phyloP scores from a whole-genome alignment of 2,888 invertebrate genomes.

The Sinelater perroti region DNA sequence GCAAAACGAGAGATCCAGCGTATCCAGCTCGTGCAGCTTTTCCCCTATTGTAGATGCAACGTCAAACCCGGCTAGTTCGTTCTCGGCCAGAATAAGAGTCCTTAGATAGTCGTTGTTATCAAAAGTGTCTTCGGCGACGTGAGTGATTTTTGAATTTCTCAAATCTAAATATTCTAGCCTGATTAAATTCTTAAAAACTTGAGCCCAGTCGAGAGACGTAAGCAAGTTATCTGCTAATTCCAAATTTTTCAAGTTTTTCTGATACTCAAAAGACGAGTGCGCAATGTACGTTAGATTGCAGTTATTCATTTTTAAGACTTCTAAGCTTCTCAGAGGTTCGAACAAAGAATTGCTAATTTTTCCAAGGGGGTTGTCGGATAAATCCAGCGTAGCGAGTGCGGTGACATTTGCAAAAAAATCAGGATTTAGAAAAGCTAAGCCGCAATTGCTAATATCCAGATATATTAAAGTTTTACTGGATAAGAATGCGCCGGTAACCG shows the following conservation, averaged over 20 bases:
- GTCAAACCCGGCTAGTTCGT: constrained; percentile 71
- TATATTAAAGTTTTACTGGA: constrained; percentile 72
- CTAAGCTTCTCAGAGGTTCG: constrained; percentile 70
- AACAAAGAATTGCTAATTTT: constrained; percentile 68
- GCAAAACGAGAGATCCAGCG: constrained; percentile 74
- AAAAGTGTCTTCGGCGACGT: constrained; percentile 72
- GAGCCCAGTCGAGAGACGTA: constrained; percentile 68
- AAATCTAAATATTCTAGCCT: constrained; percentile 72
- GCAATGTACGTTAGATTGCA: constrained; percentile 70
- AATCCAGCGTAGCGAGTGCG: constrained; percentile 72
- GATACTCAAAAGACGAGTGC: constrained; percentile 66
- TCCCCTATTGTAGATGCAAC: constrained; percentile 71
- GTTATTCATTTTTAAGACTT: constrained; percentile 71
- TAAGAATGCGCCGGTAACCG: constrained; percentile 72
- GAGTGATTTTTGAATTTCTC: constrained; percentile 67
- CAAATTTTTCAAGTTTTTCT: constrained; percentile 69
- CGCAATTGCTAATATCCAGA: constrained; percentile 73
- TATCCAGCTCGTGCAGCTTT: constrained; percentile 71
- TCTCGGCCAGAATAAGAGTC: constrained; percentile 70
- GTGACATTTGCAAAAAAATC: constrained; percentile 74
- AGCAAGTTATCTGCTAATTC: constrained; percentile 71
- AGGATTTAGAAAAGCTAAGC: constrained; percentile 66
- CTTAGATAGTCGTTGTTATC: constrained; percentile 71
- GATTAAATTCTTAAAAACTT: constrained; percentile 67
- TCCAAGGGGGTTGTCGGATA: constrained; percentile 73